Percentiles rank a stretch among this genome's conserved stretches.
Evolutionary conservation across 2,888 invertebrate species (phyloP).

Genomic region (Macrostomum cliftonense): DNA sequence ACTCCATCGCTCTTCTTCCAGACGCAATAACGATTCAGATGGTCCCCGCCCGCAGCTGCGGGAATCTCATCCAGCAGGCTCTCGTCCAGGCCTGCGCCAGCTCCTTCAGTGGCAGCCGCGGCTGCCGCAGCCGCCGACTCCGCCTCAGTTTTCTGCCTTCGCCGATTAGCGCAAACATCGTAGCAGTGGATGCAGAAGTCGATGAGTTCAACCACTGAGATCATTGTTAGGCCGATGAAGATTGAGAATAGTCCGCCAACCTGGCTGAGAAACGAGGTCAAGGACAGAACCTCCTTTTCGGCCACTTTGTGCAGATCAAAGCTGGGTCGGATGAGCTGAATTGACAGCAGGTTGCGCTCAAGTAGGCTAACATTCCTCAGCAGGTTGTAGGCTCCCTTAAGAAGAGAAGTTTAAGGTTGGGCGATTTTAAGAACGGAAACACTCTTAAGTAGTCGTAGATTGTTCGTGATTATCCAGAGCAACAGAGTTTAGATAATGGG

Average conservation of each 20-base stretch:
- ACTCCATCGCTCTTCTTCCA: too few relatives aligned
- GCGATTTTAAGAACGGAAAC: too few relatives aligned
- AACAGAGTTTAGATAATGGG: too few relatives aligned
- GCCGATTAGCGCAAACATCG: background rate
- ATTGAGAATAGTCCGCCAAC: conserved; percentile 10
- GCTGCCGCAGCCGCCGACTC: background rate
- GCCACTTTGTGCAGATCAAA: conserved; percentile 11
- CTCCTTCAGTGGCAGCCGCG: background rate
- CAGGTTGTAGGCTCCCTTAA: background rate
- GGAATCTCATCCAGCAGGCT: too few relatives aligned
- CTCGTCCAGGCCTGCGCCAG: too few relatives aligned
- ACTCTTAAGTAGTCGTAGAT: too few relatives aligned
- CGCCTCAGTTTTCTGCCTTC: background rate
- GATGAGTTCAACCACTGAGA: conserved; percentile 9
- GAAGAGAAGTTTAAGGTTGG: background rate
- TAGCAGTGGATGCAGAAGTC: conserved; percentile 10
- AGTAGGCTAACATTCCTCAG: conserved; percentile 4
- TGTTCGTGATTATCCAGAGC: too few relatives aligned
- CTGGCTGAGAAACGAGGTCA: conserved; percentile 11
- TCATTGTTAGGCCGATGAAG: conserved; percentile 10
- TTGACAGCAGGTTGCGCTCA: conserved; percentile 7
- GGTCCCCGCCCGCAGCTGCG: too few relatives aligned
- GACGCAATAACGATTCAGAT: too few relatives aligned
- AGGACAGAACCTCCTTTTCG: conserved; percentile 10
- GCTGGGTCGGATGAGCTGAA: conserved; percentile 9